phyloP scores from a whole-genome alignment of 2,797 vertebrate genomes.

The Poecilia velifera region DNA sequence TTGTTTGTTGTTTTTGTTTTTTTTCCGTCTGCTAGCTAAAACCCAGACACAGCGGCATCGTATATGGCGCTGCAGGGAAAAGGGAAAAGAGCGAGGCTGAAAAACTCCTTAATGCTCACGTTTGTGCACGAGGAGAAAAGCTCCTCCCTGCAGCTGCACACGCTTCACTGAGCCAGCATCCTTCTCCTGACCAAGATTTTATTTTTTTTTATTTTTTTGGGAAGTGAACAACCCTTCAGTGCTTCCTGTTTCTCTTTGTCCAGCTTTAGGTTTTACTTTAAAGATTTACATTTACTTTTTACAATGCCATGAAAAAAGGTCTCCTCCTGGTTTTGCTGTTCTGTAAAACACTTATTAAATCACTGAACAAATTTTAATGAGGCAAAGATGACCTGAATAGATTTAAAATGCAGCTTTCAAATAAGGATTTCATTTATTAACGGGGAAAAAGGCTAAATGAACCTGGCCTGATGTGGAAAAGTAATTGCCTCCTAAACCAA shows the following conservation, averaged over 20 bases:
- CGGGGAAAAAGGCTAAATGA: not conserved
- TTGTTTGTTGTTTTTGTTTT: slow-evolving; percentile 42
- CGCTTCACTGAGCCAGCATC: slow-evolving; percentile 67
- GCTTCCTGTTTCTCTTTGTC: slow-evolving; percentile 37
- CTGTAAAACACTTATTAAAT: not conserved
- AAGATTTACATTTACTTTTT: not conserved
- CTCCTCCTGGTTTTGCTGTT: not conserved
- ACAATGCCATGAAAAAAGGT: not conserved
- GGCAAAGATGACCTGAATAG: too few relatives aligned
- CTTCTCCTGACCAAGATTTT: slow-evolving; percentile 51
- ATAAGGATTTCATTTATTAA: not conserved
- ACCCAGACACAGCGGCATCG: slow-evolving; percentile 44
- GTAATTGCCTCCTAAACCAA: not conserved
- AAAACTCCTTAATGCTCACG: slow-evolving; percentile 43
- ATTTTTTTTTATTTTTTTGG: slow-evolving; percentile 45
- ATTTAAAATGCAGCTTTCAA: not conserved
- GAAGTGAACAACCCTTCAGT: slow-evolving; percentile 54
- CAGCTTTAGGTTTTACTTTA: slow-evolving; percentile 23
- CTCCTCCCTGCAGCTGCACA: slow-evolving; percentile 69
- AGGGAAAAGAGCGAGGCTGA: slow-evolving; percentile 44
- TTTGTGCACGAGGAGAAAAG: slow-evolving; percentile 54
- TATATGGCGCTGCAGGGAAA: slow-evolving; percentile 45
- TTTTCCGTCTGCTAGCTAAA: slow-evolving; percentile 49
- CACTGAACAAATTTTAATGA: not conserved
- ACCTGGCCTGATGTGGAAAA: not conserved